Percentiles rank a stretch among this genome's conserved stretches.
phyloP scores from a whole-genome alignment of 2,888 invertebrate genomes.

The Acleris literana region DNA sequence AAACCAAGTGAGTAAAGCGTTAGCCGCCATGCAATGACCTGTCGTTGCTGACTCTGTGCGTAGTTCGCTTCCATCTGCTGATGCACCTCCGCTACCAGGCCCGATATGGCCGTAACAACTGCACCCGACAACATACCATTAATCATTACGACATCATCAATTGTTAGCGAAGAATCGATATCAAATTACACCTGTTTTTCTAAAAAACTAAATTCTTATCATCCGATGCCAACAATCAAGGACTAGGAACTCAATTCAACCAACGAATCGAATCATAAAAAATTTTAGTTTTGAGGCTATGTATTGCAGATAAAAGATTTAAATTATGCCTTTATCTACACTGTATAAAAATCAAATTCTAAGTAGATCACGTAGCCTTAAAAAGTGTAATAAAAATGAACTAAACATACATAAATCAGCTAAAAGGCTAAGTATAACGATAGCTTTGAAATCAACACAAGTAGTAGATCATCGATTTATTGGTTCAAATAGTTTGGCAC shows the following conservation, averaged over 20 bases:
- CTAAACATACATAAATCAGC: not conserved
- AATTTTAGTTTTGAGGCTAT: too few species aligned
- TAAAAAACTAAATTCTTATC: not conserved
- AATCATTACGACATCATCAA: slow-evolving; percentile 3
- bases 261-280: too few species aligned
- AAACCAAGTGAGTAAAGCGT: slow-evolving; percentile 18
- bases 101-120: slow-evolving; percentile 92
- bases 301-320: too few species aligned
- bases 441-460: not conserved
- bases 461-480: slow-evolving; percentile 1
- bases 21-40: slow-evolving; percentile 75
- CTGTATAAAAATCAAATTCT: too few species aligned
- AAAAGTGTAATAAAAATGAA: not conserved
- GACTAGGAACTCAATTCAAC: not conserved
- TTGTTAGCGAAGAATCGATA: not conserved
- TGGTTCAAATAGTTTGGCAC: not conserved
- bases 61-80: slow-evolving; percentile 86
- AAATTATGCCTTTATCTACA: too few species aligned
- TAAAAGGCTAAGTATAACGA: not conserved
- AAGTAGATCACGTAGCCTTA: too few species aligned
- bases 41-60: slow-evolving; percentile 77
- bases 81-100: slow-evolving; percentile 91
- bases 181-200: not conserved
- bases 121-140: slow-evolving; percentile 61
- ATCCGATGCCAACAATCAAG: not conserved